Evolutionary conservation across 2,888 invertebrate genomes (phyloP).

Genomic region (Cryptocheilus praepositus): DNA sequence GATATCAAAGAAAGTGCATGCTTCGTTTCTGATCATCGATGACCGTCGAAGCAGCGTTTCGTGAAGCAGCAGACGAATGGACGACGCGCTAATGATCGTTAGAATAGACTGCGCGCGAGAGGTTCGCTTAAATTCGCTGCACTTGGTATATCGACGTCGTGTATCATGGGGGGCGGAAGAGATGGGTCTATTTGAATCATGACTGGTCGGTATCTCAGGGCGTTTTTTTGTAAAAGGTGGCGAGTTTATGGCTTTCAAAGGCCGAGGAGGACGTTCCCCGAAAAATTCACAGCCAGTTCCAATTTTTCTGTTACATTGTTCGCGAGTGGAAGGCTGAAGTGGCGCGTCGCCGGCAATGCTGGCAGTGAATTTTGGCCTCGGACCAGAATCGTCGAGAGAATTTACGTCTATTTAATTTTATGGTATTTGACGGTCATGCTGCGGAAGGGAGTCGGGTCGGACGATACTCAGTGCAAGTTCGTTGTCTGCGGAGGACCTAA

Average conservation of each 20-base stretch:
- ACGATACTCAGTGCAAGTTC: neutral
- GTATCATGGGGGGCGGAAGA: no score
- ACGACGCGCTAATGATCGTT: no score
- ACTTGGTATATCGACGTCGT: neutral
- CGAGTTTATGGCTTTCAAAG: conserved; percentile 37
- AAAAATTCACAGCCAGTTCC: conserved; percentile 55
- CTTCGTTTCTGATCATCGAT: no score
- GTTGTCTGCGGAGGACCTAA: no score
- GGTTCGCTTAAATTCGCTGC: neutral
- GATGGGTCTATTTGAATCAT: no score
- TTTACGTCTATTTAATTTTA: conserved; percentile 60
- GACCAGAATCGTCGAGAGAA: conserved; percentile 48
- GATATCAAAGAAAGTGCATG: conserved; percentile 3
- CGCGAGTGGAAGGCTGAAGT: conserved; percentile 40
- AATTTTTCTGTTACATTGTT: conserved; percentile 46
- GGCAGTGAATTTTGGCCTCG: conserved; percentile 50
- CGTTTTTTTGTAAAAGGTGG: conserved; percentile 21
- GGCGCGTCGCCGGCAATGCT: conserved; percentile 37
- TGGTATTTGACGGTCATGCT: conserved; percentile 52
- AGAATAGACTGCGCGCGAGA: neutral
- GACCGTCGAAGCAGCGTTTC: no score
- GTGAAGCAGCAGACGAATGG: no score
- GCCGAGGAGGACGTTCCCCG: conserved; percentile 37
- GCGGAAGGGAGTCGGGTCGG: conserved; percentile 1
- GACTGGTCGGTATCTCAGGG: no score